Conservation (phyloP, 2,113 vertebrate species). For the Lepus americanus region DNA sequence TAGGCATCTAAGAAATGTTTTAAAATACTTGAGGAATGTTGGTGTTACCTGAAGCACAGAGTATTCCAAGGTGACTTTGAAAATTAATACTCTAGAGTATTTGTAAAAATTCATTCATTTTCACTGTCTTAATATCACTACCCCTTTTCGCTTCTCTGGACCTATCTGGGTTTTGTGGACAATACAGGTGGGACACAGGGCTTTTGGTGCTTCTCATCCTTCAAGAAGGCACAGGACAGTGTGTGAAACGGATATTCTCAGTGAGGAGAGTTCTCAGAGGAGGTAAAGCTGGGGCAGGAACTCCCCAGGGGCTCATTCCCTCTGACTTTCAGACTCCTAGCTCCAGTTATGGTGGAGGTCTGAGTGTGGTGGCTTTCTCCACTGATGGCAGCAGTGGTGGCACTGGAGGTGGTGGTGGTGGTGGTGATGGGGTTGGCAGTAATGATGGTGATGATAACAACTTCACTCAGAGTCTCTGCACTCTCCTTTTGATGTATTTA, state of each 20-base stretch:
- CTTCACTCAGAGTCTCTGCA: neutral
- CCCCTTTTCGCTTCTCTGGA: neutral
- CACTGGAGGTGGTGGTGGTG: neutral
- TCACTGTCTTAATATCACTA: neutral
- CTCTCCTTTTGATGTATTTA: neutral
- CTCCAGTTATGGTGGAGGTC: neutral
- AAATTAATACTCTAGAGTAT: conserved; percentile 17
- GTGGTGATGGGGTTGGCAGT: no score
- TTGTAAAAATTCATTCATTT: neutral
- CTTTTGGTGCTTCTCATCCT: neutral
- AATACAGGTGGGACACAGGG: neutral
- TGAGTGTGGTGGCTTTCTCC: neutral
- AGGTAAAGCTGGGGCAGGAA: neutral
- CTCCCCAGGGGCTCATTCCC: no score
- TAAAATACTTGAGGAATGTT: conserved; percentile 29
- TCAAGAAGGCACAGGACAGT: neutral
- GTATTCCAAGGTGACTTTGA: neutral
- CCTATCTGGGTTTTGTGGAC: neutral
- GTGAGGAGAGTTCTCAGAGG: neutral
- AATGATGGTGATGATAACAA: neutral
- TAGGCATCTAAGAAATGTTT: neutral
- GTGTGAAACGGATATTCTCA: neutral
- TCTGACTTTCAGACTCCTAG: neutral
- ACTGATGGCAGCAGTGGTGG: neutral
- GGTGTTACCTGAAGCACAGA: conserved; percentile 2